Evolutionary conservation across 2,888 invertebrate species (phyloP).

Genomic region (Maniola hyperantus): DNA sequence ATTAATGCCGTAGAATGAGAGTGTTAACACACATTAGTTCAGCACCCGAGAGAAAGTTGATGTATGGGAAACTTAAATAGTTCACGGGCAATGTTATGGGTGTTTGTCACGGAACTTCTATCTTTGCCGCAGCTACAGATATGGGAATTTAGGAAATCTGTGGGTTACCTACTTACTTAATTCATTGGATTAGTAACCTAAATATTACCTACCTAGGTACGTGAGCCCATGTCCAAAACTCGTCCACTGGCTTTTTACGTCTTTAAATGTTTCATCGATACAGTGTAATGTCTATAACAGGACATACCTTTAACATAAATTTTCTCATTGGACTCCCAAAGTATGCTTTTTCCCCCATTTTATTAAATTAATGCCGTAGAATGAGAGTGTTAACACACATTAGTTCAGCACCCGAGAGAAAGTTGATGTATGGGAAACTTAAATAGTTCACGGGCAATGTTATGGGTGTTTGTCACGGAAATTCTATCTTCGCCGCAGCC

Average conservation of each 20-base stretch:
- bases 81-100: conserved; percentile 21
- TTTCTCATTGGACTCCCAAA: too few species aligned
- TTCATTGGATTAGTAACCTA: too few species aligned
- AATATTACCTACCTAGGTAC: too few species aligned
- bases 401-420: conserved; percentile 36
- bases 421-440: conserved; percentile 35
- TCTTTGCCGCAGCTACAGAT: background rate
- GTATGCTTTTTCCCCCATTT: too few species aligned
- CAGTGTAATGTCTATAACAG: too few species aligned
- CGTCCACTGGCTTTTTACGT: too few species aligned
- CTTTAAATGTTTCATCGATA: too few species aligned
- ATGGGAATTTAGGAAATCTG: too few species aligned
- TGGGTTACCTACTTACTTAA: too few species aligned
- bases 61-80: conserved; percentile 31
- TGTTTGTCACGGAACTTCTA: conserved; percentile 26
- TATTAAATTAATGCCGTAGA: conserved; percentile 33
- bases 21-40: conserved; percentile 36
- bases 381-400: conserved; percentile 35
- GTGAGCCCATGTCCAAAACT: too few species aligned
- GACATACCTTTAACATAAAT: too few species aligned
- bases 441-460: conserved; percentile 26
- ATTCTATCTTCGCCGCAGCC: background rate
- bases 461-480: conserved; percentile 28
- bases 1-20: conserved; percentile 28
- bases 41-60: conserved; percentile 39